Base-by-base conservation (phyloP, 1,140 invertebrate species). In the Apocrypta bakeri region DNA sequence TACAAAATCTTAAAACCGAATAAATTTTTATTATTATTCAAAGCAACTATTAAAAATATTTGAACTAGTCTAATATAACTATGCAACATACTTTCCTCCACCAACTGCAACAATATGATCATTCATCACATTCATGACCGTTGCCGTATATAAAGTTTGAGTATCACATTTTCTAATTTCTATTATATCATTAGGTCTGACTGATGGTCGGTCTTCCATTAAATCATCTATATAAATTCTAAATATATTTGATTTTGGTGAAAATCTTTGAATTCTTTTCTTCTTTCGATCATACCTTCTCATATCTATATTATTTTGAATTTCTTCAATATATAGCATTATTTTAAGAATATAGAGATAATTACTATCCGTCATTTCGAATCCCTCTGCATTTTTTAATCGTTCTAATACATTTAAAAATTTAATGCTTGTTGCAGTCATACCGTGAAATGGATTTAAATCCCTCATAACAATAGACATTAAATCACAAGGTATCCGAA, bases 321-420 rank as follows among this genome's bases (percentile, higher is more conserved):
- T 93, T 91, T 98, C 96, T 90, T 98, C 97, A 69, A 98, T 89
- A 89, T 95, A 95, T 17, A 98, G 87, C 24, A 97, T 91, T 11
- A 93, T 89, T 83, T 95, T 93, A 88, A 97, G 96, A 86, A 93
- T 90, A 29, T 93, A 87, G 64, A 86, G 89, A 87, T 95, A 95
- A 88, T 94, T 94, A 3, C 85, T 21, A 95, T 88, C 56, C 88
- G 82, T 73, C 91, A 86, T 14, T 83, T 84, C 7, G 94, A 83
- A 77, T 85, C 93, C 12, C 92, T 92, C 85, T 92, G 88, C 73
- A 87, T 82, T 81, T 40, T 71, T 82, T 24, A 83, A 63, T 69
- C 69, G 31, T n/a, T 79, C 11, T 61, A 83, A 40, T 61, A 64
- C 17, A 1, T n/a, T 29, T 12, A 80, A 63, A 63, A 37, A 80